Base-by-base conservation (phyloP, 2,888 invertebrate species). In the Busseola fusca region DNA sequence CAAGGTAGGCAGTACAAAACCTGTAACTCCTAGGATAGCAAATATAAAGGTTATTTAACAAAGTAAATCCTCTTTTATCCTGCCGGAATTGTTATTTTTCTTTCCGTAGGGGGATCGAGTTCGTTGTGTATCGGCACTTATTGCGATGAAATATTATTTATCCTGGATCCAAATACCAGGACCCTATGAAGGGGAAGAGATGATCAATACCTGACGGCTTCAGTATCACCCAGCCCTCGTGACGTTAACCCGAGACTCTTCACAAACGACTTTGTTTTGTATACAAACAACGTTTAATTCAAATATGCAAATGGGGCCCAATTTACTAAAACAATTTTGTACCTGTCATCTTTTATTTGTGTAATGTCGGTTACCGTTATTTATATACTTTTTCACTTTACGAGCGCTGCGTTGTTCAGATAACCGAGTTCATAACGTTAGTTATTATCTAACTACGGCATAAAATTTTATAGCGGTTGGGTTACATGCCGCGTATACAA, bases 191-290 rank as follows among this genome's bases (percentile, higher is more conserved):
- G 78, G 81, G 81, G 68, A 67, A 58, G 72, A 78, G 59, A 56
- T 83, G 69, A 83, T 85, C 84, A 71, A 84, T 84, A 84, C 74
- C 76, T 80, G 64, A 68, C 74, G 56, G 60, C 67, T 78, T 71
- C 76, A 70, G 76, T 76, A 75, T 76, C 78, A 74, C 71, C 64
- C 78, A 73, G 65, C 79, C 70, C 70, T 67, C 62, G 34, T 65
- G 59, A 72, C 54, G 42, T 45, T 72, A 62, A 62, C 60, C 27
- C 34, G 50, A 72, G 54, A 56, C 70, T 74, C 60, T 76, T 69
- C 65, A 63, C 57, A 57, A 73, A 76, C 72, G 73, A 72, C 65
- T 62, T 70, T 75, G 79, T 83, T 84, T 84, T 83, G 78, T 78
- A 69, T 71, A 72, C 72, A 84, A 86, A 85, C 82, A 87, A 74